Conservation (phyloP, 1,140 invertebrate species). For the Hyles euphorbiae region DNA sequence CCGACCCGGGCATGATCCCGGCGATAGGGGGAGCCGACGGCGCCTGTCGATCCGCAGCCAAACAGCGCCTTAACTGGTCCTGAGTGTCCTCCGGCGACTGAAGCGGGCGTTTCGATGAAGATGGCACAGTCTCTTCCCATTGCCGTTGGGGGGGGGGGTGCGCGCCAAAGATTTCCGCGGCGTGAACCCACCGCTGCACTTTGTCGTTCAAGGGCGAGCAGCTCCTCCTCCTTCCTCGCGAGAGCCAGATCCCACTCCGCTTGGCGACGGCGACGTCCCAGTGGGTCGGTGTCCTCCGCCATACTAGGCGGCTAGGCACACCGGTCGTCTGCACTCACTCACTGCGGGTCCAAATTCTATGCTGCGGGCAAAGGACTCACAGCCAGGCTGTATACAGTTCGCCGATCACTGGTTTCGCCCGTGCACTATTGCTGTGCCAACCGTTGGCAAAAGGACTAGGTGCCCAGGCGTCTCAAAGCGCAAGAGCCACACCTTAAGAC, state of each 20-base stretch:
- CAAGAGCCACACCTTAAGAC: too few species aligned
- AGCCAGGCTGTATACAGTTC: conserved; percentile 1
- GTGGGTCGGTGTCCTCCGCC: background rate
- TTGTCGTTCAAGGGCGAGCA: background rate
- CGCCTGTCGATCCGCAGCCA: background rate
- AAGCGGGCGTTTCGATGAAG: background rate
- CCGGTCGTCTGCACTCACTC: background rate
- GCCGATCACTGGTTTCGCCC: too few species aligned
- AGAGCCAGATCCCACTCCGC: background rate
- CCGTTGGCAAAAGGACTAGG: too few species aligned
- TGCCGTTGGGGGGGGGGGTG: too few species aligned
- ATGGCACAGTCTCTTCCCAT: background rate
- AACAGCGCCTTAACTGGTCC: background rate
- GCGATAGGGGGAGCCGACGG: background rate
- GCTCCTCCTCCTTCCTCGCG: background rate
- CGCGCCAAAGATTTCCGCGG: background rate
- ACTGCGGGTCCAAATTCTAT: too few species aligned
- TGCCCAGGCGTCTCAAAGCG: too few species aligned
- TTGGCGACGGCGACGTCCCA: background rate
- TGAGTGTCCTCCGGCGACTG: background rate
- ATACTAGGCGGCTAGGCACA: background rate
- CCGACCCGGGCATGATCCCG: background rate
- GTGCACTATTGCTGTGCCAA: too few species aligned
- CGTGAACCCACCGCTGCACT: background rate
- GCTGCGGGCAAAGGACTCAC: too few species aligned